phyloP scores from a whole-genome alignment of 2,797 vertebrate genomes.

The Paguma larvata region DNA sequence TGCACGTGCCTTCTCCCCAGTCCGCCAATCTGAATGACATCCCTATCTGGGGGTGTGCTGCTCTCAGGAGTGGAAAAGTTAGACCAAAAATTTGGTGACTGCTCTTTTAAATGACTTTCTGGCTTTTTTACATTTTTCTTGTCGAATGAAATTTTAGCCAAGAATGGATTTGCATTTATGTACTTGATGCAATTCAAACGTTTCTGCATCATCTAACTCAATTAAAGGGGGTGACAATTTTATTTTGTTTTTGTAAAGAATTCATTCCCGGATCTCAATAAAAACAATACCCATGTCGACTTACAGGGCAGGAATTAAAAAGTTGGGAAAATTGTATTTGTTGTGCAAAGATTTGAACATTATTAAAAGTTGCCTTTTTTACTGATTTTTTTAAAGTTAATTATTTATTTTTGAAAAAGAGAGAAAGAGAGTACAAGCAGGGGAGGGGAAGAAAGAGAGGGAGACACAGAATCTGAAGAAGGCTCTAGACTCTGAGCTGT shows the following conservation, averaged over 20 bases:
- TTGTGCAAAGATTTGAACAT: not conserved
- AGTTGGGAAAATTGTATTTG: not conserved
- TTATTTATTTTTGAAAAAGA: too few relatives aligned
- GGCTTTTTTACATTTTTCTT: conserved; percentile 39
- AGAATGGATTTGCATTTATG: conserved; percentile 42
- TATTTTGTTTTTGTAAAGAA: not conserved
- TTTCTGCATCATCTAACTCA: conserved; percentile 56
- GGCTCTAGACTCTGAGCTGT: too few relatives aligned
- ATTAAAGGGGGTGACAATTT: not conserved
- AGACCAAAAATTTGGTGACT: not conserved
- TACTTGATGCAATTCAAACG: conserved; percentile 47
- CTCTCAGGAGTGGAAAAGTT: conserved; percentile 39
- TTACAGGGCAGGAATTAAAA: not conserved
- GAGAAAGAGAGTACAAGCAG: too few relatives aligned
- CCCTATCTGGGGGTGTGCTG: not conserved
- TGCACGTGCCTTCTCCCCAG: not conserved
- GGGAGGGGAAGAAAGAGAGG: too few relatives aligned
- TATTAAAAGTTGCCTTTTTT: not conserved
- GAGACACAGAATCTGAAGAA: too few relatives aligned
- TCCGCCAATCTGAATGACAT: conserved; percentile 1
- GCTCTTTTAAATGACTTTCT: conserved; percentile 23
- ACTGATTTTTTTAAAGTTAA: too few relatives aligned
- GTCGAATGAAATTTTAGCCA: conserved; percentile 41
- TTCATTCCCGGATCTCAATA: not conserved
- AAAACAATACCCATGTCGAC: not conserved